These are phyloP conservation scores for Dolichallabes microphthalmus DNA, from an alignment of 2,113 vertebrate species.

Conservation along the genomic window DNA sequence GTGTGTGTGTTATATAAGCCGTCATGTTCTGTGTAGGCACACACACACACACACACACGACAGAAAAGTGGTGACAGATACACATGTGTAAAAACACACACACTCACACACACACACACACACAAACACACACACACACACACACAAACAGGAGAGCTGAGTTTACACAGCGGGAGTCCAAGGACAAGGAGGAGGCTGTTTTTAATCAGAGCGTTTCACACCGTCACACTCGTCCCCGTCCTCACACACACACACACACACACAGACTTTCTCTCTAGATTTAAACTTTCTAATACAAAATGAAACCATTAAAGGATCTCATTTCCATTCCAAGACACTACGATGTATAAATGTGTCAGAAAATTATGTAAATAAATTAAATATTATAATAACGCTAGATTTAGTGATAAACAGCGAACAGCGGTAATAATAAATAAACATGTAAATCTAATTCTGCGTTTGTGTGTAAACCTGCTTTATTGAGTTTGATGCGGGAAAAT, in stretches of 20 bases:
- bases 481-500: background rate
- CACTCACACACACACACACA: too few relatives aligned
- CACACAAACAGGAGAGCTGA: background rate
- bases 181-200: background rate
- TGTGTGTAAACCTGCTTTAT: background rate
- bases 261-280: too few relatives aligned
- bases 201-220: conserved; percentile 24
- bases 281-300: too few relatives aligned
- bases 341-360: background rate
- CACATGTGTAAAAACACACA: background rate
- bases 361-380: background rate
- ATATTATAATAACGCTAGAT: background rate
- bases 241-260: background rate
- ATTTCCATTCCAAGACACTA: background rate
- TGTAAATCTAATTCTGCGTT: background rate
- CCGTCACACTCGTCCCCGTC: background rate
- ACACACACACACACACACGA: background rate
- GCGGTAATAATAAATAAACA: background rate
- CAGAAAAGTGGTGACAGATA: conserved; percentile 2
- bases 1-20: background rate
- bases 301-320: background rate
- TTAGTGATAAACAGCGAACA: background rate
- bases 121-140: background rate
- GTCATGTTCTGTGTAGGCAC: background rate
- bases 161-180: conserved; percentile 15